Evolutionary conservation across 1,140 invertebrate species (phyloP).

Genomic region (Drosophila kohkoa): DNA sequence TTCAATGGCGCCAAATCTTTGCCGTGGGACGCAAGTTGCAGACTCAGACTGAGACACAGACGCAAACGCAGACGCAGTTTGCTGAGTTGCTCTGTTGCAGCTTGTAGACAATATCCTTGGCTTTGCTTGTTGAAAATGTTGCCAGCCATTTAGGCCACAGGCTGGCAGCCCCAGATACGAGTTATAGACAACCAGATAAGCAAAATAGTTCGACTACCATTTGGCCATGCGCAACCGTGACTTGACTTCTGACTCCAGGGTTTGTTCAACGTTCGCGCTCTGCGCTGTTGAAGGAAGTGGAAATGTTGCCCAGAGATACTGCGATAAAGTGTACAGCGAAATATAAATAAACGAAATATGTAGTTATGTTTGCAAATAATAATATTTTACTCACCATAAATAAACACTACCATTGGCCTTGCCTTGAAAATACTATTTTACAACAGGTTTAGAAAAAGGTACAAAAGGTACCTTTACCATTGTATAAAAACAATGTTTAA

Average conservation of each 20-base stretch:
- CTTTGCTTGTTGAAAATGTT: slow-evolving; percentile 59
- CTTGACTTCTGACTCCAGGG: slow-evolving; percentile 19
- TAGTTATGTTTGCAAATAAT: not conserved
- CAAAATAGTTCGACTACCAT: slow-evolving; percentile 45
- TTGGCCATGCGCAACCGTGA: slow-evolving; percentile 38
- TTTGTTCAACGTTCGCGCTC: not conserved
- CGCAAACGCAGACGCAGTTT: not conserved
- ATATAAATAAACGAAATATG: not conserved
- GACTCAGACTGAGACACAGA: slow-evolving; percentile 30
- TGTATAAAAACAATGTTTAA: no score
- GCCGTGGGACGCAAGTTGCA: slow-evolving; percentile 65
- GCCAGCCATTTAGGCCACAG: slow-evolving; percentile 64
- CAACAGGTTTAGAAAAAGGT: not conserved
- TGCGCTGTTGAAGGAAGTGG: not conserved
- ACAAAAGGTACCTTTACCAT: no score
- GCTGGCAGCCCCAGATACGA: slow-evolving; percentile 52
- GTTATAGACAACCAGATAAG: slow-evolving; percentile 66
- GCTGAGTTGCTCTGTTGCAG: not conserved
- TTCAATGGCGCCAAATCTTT: slow-evolving; percentile 80
- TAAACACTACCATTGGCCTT: not conserved
- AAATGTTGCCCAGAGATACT: slow-evolving; percentile 10
- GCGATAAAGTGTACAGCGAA: slow-evolving; percentile 6
- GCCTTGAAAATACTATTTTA: not conserved
- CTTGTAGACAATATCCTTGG: slow-evolving; percentile 67
- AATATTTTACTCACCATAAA: not conserved